Evolutionary conservation across 2,113 vertebrate genomes (phyloP), one percentile per base, ranked within the genome.

Genomic region (Salvelinus alpinus): DNA sequence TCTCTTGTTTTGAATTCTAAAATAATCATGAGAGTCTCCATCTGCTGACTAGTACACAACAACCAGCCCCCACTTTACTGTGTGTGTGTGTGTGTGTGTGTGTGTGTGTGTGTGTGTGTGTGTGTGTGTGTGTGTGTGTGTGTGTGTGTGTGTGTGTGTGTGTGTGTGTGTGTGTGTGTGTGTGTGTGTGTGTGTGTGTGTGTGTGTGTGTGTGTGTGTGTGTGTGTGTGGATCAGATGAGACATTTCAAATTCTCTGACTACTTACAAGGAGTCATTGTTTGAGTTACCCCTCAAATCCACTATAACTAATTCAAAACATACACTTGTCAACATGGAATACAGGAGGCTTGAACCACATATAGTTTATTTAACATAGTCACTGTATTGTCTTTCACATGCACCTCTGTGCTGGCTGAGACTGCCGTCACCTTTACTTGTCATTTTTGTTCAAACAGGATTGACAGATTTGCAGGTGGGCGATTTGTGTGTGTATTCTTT

Each of bases 201-300:
- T 34, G 31, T 34, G 31, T 34, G 34, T 7, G 29, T 29, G 29
- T 4, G 29, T 29, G 29, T 4, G 29, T 29, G 31, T 7, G 31
- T 34, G 34, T 62, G 54, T 78, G 75, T 82, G 78, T 79, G 71
- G 76, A 71, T 78, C 82, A 80, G 76, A 82, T 78, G 82, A 84
- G 76, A 51, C 70, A n/a, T 82, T 79, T 70, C 12, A 31, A 72
- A 38, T 48, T 74, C 72, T 29, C 75, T 44, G 38, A 44, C 38
- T 44, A 44, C 38, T 70, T 60, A 77, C 78, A 84, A 78, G 77
- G 69, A 74, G 25, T 64, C 80, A 77, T 70, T 82, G 76, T 82
- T 74, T 34, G 72, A 65, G 14, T 59, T 51, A 12, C 60, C 54
- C 64, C 20, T 62, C 20, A 79, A 80, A 76, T 75, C 76, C 38